phyloP scores from a whole-genome alignment of 2,888 invertebrate species.

The Limnephilus auricula region DNA sequence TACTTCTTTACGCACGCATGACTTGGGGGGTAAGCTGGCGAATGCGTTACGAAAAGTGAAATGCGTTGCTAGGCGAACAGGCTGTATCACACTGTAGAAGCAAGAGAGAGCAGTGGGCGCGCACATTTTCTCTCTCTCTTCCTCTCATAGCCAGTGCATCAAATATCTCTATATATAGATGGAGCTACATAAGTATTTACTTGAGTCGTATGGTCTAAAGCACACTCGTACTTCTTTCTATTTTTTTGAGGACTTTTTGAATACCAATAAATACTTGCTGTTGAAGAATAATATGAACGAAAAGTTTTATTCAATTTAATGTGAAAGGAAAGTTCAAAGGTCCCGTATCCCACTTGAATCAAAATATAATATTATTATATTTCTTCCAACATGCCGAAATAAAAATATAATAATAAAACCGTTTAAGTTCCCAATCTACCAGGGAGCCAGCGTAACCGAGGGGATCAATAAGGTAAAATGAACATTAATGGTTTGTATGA shows the following conservation, averaged over 20 bases:
- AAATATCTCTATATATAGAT: no score
- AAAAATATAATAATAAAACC: neutral
- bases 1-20: no score
- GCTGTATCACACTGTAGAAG: no score
- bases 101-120: no score
- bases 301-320: neutral
- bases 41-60: no score
- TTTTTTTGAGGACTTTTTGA: neutral
- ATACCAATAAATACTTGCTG: neutral
- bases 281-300: neutral
- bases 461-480: neutral
- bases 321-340: neutral
- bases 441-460: neutral
- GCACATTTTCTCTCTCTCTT: no score
- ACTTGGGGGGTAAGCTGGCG: no score
- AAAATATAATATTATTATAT: neutral
- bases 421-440: neutral
- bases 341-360: neutral
- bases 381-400: neutral
- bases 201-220: no score
- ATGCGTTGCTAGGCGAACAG: no score
- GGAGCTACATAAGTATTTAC: no score
- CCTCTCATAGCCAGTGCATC: no score
- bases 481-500: neutral
- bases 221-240: no score